These are phyloP conservation scores for Porites lutea DNA, from an alignment of 64 coral and sea anemone genomes.

Conservation along the genomic window DNA sequence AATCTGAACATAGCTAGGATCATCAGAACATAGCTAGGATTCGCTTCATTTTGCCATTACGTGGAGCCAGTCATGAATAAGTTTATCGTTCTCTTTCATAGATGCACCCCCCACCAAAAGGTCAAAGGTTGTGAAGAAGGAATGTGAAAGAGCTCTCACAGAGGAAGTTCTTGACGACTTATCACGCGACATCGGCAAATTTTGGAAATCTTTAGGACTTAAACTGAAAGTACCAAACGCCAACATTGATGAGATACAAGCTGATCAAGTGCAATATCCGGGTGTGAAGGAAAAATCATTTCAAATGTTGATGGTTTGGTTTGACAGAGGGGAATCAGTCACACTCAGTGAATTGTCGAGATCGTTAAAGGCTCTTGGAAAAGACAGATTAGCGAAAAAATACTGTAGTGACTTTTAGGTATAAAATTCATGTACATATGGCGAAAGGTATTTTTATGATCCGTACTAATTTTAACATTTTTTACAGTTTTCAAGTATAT, in stretches of 20 bases:
- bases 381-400: constrained; percentile 33
- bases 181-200: constrained; percentile 30
- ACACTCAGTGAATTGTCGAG: constrained; percentile 47
- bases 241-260: constrained; percentile 57
- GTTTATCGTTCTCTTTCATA: background rate
- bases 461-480: too few relatives aligned
- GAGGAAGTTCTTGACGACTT: constrained; percentile 43
- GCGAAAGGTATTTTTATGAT: too few relatives aligned
- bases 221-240: constrained; percentile 50
- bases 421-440: background rate
- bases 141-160: constrained; percentile 16
- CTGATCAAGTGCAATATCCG: constrained; percentile 57
- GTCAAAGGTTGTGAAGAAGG: background rate
- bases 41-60: too few relatives aligned
- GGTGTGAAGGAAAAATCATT: constrained; percentile 66
- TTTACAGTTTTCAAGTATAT: too few relatives aligned
- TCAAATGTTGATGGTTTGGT: constrained; percentile 75
- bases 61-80: too few relatives aligned
- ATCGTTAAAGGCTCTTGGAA: constrained; percentile 47
- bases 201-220: constrained; percentile 70
- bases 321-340: constrained; percentile 18
- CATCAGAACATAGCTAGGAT: too few relatives aligned
- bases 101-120: constrained; percentile 11
- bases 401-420: constrained; percentile 21
- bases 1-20: too few relatives aligned